phyloP scores from a whole-genome alignment of 2,888 invertebrate genomes.

The Brachyptera putata region DNA sequence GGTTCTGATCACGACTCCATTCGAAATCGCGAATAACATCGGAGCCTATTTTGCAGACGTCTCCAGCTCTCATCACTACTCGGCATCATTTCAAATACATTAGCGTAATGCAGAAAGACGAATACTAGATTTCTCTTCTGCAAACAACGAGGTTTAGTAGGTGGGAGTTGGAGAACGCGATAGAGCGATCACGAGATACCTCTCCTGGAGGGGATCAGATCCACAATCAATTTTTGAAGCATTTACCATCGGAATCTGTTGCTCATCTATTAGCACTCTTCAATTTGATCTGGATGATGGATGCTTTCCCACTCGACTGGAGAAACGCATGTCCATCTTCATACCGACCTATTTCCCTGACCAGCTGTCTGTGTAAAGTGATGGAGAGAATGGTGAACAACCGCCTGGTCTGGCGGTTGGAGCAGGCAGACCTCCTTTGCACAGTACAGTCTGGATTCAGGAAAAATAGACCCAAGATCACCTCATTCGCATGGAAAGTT shows the following conservation, averaged over 20 bases:
- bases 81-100: too few relatives aligned
- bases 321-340: too few relatives aligned
- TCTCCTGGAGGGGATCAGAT: too few relatives aligned
- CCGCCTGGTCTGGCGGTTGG: too few relatives aligned
- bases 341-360: too few relatives aligned
- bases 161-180: conserved; percentile 7
- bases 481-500: conserved; percentile 29
- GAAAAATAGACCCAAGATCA: conserved; percentile 8
- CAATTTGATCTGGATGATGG: conserved; percentile 6
- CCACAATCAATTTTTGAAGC: conserved; percentile 10
- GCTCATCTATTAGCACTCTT: background rate
- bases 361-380: too few relatives aligned
- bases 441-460: conserved; percentile 26
- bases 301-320: conserved; percentile 18
- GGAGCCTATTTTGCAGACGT: conserved; percentile 1
- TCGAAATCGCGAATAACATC: background rate
- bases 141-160: background rate
- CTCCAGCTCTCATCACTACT: too few relatives aligned
- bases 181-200: too few relatives aligned
- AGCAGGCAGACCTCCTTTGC: too few relatives aligned
- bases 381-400: too few relatives aligned
- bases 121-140: conserved; percentile 1
- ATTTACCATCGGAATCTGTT: background rate
- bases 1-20: background rate
- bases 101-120: background rate